phyloP scores from a whole-genome alignment of 2,797 vertebrate species.

The Adelosebastes latens region DNA sequence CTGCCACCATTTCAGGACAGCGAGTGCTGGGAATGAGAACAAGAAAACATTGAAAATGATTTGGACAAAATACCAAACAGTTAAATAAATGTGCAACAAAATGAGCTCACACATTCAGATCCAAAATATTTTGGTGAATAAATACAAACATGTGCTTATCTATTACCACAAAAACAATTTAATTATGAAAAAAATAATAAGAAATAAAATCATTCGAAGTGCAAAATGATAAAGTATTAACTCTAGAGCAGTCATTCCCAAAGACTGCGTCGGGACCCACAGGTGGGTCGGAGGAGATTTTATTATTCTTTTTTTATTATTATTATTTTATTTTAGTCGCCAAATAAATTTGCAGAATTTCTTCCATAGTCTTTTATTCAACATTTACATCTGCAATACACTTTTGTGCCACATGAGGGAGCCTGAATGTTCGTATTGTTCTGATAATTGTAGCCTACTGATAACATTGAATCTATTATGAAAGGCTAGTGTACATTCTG shows the following conservation, averaged over 20 bases:
- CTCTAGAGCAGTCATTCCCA: not conserved
- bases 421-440: too few relatives aligned
- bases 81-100: constrained; percentile 9
- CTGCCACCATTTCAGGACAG: constrained; percentile 13
- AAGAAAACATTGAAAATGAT: constrained; percentile 19
- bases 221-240: not conserved
- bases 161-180: not conserved
- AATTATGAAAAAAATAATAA: not conserved
- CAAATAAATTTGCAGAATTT: too few relatives aligned
- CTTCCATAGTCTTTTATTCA: too few relatives aligned
- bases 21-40: constrained; percentile 16
- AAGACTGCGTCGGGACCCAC: not conserved
- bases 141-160: not conserved
- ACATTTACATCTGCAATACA: too few relatives aligned
- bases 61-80: constrained; percentile 1
- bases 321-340: too few relatives aligned
- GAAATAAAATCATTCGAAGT: not conserved
- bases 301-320: too few relatives aligned
- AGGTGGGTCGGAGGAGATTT: too few relatives aligned
- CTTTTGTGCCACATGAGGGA: not conserved
- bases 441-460: too few relatives aligned
- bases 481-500: not conserved
- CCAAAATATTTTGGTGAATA: not conserved
- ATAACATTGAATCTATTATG: too few relatives aligned
- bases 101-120: not conserved